phyloP scores from a whole-genome alignment of 2,797 vertebrate species.

The Rhinoraja longicauda region DNA sequence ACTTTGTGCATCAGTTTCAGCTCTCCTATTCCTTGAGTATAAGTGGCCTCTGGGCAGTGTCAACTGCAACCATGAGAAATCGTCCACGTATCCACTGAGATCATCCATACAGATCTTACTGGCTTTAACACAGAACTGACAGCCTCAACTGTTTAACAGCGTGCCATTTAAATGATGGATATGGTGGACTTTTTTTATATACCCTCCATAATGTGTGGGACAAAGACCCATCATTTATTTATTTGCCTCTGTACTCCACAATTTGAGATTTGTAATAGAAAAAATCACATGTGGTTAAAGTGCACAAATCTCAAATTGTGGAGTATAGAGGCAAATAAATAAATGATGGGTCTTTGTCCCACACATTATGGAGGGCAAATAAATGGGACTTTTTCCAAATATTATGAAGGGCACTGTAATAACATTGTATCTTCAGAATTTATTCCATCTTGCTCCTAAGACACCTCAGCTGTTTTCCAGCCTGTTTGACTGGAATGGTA shows the following conservation, averaged over 20 bases:
- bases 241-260: too few relatives aligned
- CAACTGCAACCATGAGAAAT: neutral
- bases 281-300: too few relatives aligned
- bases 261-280: too few relatives aligned
- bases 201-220: too few relatives aligned
- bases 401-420: too few relatives aligned
- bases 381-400: too few relatives aligned
- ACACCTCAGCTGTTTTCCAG: neutral
- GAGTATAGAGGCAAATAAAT: too few relatives aligned
- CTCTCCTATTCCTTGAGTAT: neutral
- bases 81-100: neutral
- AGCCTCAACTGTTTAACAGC: neutral
- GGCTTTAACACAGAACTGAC: neutral
- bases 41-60: neutral
- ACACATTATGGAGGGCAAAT: too few relatives aligned
- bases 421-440: too few relatives aligned
- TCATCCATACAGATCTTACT: neutral
- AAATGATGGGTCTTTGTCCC: too few relatives aligned
- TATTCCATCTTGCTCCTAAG: neutral
- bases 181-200: neutral
- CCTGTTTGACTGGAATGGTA: neutral
- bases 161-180: neutral
- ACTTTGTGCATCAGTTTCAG: neutral
- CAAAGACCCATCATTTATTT: too few relatives aligned
- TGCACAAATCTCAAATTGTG: too few relatives aligned